A percentile compares a stretch with the other conserved stretches of the same genome.
phyloP scores from a whole-genome alignment of 2,888 invertebrate species.

The Agrotis exclamationis region DNA sequence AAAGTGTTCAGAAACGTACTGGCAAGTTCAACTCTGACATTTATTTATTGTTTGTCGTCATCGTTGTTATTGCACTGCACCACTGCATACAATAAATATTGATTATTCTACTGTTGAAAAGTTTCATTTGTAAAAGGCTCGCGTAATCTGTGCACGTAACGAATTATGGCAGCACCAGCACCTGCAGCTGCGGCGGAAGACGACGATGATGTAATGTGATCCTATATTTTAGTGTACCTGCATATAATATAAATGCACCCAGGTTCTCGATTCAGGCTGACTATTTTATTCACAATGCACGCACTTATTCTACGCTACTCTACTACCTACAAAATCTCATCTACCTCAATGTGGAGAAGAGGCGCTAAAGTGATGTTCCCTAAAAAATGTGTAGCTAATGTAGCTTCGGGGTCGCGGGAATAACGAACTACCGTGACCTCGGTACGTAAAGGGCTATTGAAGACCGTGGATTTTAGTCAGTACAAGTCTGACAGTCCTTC shows the following conservation, averaged over 20 bases:
- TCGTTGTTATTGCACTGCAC: conserved; percentile 13
- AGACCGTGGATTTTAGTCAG: no score
- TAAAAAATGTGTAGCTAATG: no score
- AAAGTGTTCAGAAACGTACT: conserved; percentile 11
- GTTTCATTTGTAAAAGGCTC: background rate
- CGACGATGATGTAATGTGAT: conserved; percentile 39
- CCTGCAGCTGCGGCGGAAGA: conserved; percentile 48
- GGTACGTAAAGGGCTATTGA: no score
- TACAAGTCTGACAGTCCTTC: no score
- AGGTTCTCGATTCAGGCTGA: background rate
- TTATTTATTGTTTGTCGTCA: conserved; percentile 5
- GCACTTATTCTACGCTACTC: background rate
- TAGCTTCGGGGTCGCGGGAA: no score
- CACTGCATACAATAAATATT: conserved; percentile 34
- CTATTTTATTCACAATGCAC: background rate
- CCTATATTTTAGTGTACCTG: conserved; percentile 13
- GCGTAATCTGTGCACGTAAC: background rate
- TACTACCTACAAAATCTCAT: no score
- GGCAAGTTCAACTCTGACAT: conserved; percentile 50
- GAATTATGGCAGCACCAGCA: conserved; percentile 68
- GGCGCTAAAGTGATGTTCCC: background rate
- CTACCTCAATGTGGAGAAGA: background rate
- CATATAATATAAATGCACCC: background rate
- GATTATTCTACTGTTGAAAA: conserved; percentile 23
- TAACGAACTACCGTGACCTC: no score